Base-by-base conservation (phyloP, 2,113 vertebrate species). In the Pao palembangensis region DNA sequence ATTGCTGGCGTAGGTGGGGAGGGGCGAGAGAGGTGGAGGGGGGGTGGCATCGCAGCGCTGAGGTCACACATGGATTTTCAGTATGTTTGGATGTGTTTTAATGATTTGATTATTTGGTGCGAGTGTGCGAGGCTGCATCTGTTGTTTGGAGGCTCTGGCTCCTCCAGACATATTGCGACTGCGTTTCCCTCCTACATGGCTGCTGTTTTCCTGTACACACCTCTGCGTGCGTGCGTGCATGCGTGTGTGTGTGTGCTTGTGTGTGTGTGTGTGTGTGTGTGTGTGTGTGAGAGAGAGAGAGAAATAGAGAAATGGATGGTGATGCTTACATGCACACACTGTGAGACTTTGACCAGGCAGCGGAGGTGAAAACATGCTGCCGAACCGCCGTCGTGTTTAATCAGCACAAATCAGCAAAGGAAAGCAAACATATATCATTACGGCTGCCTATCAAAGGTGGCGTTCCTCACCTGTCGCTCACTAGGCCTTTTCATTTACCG, bases 301-400 rank as follows among this genome's bases (percentile, higher is more conserved):
- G n/a, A n/a, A n/a, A n/a, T n/a, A 46, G 79, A 74, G 51, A 76
- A 76, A 80, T 67, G 61, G 61, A 78, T 49, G 75, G 79, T 83
- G 79, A 80, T 85, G 84, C 86, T 88, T 86, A 83, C 72, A 77
- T 76, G 80, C 64, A 82, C 79, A 79, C 71, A 81, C 71, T 67
- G 25, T 28, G 65, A 76, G 78, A 77, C 73, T 67, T 82, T 82
- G 82, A 85, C 85, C 84, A 81, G 68, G 51, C 82, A 82, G 73
- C 77, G 82, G 67, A 79, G 75, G 76, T 65, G 61, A 79, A 81
- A 85, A 80, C 75, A 82, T 67, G 65, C 73, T 69, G 69, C 72
- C 83, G 70, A 82, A 82, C 75, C 61, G 31, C 73, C 59, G 67
- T 69, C 70, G 75, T 78, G 77, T 73, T 75, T 82, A 77, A 85